Evolutionary conservation across 2,113 vertebrate genomes (phyloP).

Genomic region (Chionis minor): DNA sequence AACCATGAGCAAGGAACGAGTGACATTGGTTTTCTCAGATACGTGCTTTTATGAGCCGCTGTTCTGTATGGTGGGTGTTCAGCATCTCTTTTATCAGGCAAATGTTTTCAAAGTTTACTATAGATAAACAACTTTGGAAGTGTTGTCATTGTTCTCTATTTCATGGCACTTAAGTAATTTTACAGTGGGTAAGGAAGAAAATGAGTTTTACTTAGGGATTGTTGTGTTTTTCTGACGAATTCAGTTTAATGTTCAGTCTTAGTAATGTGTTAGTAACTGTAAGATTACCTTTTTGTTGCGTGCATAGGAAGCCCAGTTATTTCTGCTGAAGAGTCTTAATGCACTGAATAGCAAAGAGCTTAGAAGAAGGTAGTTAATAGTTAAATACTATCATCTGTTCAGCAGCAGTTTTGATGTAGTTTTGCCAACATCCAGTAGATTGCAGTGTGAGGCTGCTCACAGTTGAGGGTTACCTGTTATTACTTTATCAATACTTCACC

Average conservation of each 20-base stretch:
- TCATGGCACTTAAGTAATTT: neutral
- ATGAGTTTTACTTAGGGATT: neutral
- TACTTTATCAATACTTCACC: neutral
- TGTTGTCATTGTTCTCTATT: neutral
- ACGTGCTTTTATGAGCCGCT: neutral
- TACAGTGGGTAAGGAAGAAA: neutral
- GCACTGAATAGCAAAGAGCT: neutral
- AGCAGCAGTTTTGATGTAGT: constrained; percentile 29
- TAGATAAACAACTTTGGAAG: neutral
- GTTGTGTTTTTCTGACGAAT: neutral
- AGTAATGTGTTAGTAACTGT: neutral
- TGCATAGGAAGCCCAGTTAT: neutral
- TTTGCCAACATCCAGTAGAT: constrained; percentile 58
- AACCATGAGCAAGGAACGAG: neutral
- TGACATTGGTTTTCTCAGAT: neutral
- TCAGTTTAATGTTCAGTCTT: neutral
- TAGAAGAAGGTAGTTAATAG: neutral
- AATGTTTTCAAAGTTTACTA: neutral
- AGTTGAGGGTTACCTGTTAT: neutral
- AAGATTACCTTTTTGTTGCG: neutral
- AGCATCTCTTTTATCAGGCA: neutral
- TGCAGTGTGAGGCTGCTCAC: constrained; percentile 43
- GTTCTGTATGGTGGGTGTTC: neutral
- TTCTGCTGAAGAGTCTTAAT: neutral
- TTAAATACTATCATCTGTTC: neutral